phyloP scores from a whole-genome alignment of 2,113 vertebrate genomes.

The Dipodomys ordii region DNA sequence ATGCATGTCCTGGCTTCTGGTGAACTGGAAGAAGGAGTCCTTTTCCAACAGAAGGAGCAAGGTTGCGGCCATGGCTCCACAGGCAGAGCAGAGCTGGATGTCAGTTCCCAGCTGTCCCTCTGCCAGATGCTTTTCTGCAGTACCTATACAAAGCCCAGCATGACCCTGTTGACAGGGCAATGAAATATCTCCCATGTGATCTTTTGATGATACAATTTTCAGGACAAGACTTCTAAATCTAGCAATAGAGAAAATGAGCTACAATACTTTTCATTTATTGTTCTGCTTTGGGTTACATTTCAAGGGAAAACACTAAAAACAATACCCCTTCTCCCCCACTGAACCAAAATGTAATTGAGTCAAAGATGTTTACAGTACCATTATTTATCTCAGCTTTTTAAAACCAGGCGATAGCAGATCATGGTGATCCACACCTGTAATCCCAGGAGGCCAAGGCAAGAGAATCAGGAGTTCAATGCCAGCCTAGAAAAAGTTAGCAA shows the following conservation, averaged over 20 bases:
- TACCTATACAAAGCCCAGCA: no score
- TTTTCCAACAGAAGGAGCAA: not conserved
- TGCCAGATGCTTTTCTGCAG: not conserved
- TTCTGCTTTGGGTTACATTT: not conserved
- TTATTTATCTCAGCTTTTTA: not conserved
- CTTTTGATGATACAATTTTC: not conserved
- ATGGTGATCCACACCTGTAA: not conserved
- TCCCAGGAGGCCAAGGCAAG: not conserved
- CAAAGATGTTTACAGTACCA: not conserved
- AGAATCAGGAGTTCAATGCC: not conserved
- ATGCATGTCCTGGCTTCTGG: not conserved
- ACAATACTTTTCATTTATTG: not conserved
- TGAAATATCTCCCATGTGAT: not conserved
- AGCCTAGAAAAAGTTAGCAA: not conserved
- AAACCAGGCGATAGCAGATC: no score
- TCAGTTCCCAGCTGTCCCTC: not conserved
- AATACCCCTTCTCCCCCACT: not conserved
- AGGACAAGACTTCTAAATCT: not conserved
- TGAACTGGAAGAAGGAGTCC: not conserved
- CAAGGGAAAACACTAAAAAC: not conserved
- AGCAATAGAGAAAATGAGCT: not conserved
- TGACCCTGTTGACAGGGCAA: no score
- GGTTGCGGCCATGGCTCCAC: not conserved
- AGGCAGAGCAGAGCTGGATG: not conserved
- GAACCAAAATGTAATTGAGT: not conserved